Percentiles rank a stretch among this genome's conserved stretches.
These are phyloP conservation scores for Macrotis lagotis DNA, from an alignment of 2,113 vertebrate genomes.

Conservation along the genomic window DNA sequence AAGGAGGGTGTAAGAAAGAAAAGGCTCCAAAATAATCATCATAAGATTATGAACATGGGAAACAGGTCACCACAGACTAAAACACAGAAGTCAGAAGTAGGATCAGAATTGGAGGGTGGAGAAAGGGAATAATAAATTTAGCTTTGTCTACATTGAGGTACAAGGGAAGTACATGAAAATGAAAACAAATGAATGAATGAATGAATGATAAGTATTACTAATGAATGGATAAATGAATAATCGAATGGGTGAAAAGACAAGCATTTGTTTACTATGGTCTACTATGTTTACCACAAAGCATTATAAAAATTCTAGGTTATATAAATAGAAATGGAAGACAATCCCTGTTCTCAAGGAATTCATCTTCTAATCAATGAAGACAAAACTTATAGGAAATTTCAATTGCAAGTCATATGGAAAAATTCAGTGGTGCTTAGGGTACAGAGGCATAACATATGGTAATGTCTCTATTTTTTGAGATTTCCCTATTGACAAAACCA, in stretches of 20 bases:
- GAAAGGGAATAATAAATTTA: not conserved
- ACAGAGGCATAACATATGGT: not conserved
- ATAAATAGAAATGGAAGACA: not conserved
- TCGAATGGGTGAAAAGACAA: too few relatives aligned
- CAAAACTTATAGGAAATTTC: not conserved
- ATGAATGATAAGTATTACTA: too few relatives aligned
- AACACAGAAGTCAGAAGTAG: not conserved
- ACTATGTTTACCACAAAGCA: too few relatives aligned
- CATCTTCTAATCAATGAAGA: not conserved
- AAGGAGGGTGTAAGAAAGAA: not conserved
- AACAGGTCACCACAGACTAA: not conserved
- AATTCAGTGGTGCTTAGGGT: not conserved
- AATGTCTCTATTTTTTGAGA: not conserved
- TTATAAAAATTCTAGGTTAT: not conserved
- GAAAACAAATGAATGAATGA: too few relatives aligned
- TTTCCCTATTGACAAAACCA: not conserved
- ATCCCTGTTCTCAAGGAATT: not conserved
- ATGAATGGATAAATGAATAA: too few relatives aligned
- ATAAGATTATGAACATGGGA: not conserved
- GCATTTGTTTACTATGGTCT: too few relatives aligned
- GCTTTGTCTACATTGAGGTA: not conserved
- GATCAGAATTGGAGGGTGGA: not conserved
- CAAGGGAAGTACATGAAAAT: not conserved
- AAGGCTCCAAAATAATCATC: not conserved
- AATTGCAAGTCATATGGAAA: not conserved